Evolutionary conservation across 2,888 invertebrate species (phyloP).

Genomic region (Pyrocoelia pectoralis): DNA sequence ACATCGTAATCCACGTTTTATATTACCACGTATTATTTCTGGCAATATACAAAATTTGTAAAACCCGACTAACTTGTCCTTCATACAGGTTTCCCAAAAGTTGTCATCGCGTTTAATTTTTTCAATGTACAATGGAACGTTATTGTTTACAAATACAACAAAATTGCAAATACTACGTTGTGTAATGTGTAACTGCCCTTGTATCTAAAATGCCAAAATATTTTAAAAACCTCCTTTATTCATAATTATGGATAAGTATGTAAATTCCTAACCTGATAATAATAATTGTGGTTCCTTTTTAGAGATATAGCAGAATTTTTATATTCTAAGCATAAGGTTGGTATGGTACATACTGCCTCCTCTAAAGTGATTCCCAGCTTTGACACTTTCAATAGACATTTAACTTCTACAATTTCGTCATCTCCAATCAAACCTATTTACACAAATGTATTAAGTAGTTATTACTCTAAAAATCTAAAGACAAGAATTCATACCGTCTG

Average conservation of each 20-base stretch:
- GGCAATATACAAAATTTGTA: background rate
- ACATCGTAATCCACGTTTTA: background rate
- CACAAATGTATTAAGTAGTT: background rate
- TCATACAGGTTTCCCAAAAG: background rate
- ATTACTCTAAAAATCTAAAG: too few species aligned
- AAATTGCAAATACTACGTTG: too few species aligned
- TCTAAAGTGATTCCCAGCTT: background rate
- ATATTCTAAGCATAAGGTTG: constrained; percentile 1
- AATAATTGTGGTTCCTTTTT: background rate
- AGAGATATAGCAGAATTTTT: background rate
- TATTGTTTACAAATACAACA: too few species aligned
- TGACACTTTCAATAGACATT: constrained; percentile 5
- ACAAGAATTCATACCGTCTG: constrained; percentile 4
- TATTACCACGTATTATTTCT: background rate
- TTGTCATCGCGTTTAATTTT: constrained; percentile 2
- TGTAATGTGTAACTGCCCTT: too few species aligned
- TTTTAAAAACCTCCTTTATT: too few species aligned
- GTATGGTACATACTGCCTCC: background rate
- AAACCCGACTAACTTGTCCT: too few species aligned
- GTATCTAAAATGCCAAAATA: too few species aligned
- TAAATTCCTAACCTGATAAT: background rate
- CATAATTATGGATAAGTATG: too few species aligned
- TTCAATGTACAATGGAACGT: background rate
- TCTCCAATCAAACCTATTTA: background rate
- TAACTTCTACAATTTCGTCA: background rate